These are phyloP conservation scores for Drosophila hamatofila DNA, from an alignment of 2,888 invertebrate genomes.

Conservation along the genomic window DNA sequence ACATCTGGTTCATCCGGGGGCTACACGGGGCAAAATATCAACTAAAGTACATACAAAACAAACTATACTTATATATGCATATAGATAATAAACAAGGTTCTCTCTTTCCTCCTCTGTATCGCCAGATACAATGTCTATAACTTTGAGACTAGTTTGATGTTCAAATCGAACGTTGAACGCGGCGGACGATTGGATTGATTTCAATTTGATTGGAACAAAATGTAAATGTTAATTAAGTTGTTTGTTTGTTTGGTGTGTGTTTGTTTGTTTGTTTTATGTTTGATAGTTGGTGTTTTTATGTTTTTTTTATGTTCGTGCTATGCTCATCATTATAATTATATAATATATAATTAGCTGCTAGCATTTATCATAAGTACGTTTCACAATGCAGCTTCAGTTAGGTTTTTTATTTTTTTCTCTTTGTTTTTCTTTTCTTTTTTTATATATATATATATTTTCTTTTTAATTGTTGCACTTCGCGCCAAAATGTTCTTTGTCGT, in stretches of 20 bases:
- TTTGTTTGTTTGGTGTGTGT: slow-evolving; percentile 11
- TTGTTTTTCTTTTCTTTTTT: slow-evolving; percentile 29
- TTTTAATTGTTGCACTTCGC: slow-evolving; percentile 28
- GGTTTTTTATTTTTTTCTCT: slow-evolving; percentile 29
- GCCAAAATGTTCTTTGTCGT: slow-evolving; percentile 32
- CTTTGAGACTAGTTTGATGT: slow-evolving; percentile 61
- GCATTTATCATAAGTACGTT: slow-evolving; percentile 80
- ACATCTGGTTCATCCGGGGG: background rate
- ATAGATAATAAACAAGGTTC: slow-evolving; percentile 45
- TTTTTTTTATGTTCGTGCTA: slow-evolving; percentile 33
- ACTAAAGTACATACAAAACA: slow-evolving; percentile 32
- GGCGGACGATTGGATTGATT: slow-evolving; percentile 20
- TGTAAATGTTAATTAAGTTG: slow-evolving; percentile 11
- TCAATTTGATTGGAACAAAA: slow-evolving; percentile 17
- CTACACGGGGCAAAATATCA: slow-evolving; percentile 22
- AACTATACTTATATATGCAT: slow-evolving; percentile 11
- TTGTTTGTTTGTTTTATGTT: background rate
- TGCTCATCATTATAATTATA: slow-evolving; percentile 34
- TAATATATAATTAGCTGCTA: slow-evolving; percentile 60
- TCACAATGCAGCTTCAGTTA: slow-evolving; percentile 74
- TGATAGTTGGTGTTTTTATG: slow-evolving; percentile 28
- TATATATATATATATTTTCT: slow-evolving; percentile 14
- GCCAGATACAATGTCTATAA: slow-evolving; percentile 27
- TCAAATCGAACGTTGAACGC: slow-evolving; percentile 24
- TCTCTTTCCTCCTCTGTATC: slow-evolving; percentile 9